These are phyloP conservation scores for Oreochromis mossambicus DNA, from an alignment of 2,797 vertebrate genomes.

Conservation along the genomic window DNA sequence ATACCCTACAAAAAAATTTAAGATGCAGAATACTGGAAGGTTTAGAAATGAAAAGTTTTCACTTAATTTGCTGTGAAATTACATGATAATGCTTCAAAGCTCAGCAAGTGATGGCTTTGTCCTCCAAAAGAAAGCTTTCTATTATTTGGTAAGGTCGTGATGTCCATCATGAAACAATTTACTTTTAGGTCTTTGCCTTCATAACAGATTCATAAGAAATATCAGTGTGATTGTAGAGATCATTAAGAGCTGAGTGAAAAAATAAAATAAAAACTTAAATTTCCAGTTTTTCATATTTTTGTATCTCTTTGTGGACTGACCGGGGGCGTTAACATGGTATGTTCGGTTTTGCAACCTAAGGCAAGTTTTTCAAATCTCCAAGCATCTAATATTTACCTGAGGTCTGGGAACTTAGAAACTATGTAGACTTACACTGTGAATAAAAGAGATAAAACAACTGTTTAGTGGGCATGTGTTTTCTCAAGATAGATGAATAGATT, in stretches of 20 bases:
- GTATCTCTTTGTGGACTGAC: background rate
- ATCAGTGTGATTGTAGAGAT: background rate
- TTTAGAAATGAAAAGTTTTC: background rate
- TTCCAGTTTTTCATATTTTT: background rate
- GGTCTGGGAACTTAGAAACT: background rate
- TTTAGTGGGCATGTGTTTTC: background rate
- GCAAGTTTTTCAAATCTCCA: background rate
- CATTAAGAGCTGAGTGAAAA: background rate
- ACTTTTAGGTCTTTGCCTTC: background rate
- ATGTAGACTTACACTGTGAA: background rate
- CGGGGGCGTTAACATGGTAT: background rate
- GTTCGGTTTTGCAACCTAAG: background rate
- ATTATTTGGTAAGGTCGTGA: background rate
- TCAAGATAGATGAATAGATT: background rate
- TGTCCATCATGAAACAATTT: background rate
- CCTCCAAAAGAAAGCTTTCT: background rate
- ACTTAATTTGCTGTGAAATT: background rate
- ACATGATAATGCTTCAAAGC: background rate
- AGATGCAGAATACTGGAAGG: background rate
- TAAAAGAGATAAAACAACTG: background rate
- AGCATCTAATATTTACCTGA: background rate
- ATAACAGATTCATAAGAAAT: background rate
- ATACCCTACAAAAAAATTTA: background rate
- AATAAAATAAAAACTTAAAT: background rate
- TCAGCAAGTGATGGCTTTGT: background rate